phyloP scores from a whole-genome alignment of 2,113 vertebrate species.

The Pantherophis guttatus region DNA sequence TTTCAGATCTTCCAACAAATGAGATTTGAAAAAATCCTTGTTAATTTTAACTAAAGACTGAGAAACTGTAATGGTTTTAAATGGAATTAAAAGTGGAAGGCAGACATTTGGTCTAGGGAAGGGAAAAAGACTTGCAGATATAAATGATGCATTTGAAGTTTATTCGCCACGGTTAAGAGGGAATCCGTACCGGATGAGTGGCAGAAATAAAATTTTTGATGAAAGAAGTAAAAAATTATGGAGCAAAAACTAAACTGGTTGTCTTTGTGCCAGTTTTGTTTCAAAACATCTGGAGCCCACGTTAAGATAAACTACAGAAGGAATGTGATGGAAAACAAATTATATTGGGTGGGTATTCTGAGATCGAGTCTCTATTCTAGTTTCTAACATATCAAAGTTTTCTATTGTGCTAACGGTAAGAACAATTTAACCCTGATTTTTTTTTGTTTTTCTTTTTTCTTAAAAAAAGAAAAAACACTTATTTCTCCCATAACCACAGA shows the following conservation, averaged over 20 bases:
- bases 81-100: background rate
- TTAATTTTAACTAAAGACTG: background rate
- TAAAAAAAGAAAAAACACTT: background rate
- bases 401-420: constrained; percentile 74
- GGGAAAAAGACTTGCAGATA: background rate
- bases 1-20: background rate
- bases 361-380: constrained; percentile 41
- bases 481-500: constrained; percentile 63
- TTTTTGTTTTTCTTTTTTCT: background rate
- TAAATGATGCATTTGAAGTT: background rate
- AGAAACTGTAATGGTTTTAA: background rate
- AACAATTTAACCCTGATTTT: constrained; percentile 58
- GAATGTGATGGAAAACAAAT: constrained; percentile 32
- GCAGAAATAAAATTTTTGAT: background rate
- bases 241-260: constrained; percentile 32
- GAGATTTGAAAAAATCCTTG: background rate
- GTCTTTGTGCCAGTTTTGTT: constrained; percentile 17
- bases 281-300: constrained; percentile 23
- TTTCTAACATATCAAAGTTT: constrained; percentile 55
- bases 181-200: background rate
- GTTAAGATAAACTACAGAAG: constrained; percentile 11
- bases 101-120: background rate
- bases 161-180: background rate
- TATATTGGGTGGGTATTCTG: constrained; percentile 27
- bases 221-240: constrained; percentile 40